Base-by-base conservation (phyloP, 2,888 invertebrate genomes). In the Drosophila anomelani region DNA sequence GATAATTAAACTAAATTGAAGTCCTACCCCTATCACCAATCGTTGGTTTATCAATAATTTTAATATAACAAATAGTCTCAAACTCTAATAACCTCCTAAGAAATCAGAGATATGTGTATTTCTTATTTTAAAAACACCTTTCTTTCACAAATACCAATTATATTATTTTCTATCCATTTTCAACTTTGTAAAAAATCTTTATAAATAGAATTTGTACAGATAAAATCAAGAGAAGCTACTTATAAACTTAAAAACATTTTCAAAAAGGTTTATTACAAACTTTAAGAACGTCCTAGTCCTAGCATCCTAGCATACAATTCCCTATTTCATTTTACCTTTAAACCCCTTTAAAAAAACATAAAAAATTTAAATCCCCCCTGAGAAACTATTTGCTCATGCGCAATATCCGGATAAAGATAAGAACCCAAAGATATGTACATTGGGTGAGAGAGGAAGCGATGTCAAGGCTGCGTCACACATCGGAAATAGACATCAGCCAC, bases 401-500 rank as follows among this genome's bases (percentile, higher is more conserved):
- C 59, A 44, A 26, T 44, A 26, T 56, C 61, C 56, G 61, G 56
- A 39, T 39, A 38, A 39, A 53, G 51, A 41, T 46, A 38, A 62
- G 17, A 51, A 15, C 6, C 13, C 13, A 20, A 10, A 55, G 23
- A 26, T n/a, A 58, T 26, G 9, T 26, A 26, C 44, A 7, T 44
- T 23, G 4, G 20, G 9, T 9, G 23, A 43, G 49, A 67, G 53
- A 46, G 54, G 67, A 41, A 49, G 41, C 34, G n/a, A 17, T 34
- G 13, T 36, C 41, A 44, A 51, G 58, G 58, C 72, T 59, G 55
- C 64, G 72, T 72, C 72, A 71, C 41, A 57, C 15, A 73, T 54
- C 73, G 74, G 60, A 79, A 74, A 70, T 70, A 71, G 81, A 72
- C 60, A 74, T 61, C 51, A 66, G 57, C 41, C 57, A 70, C 77